These are phyloP conservation scores for Sternarchorhynchus goeldii DNA, from an alignment of 2,797 vertebrate species.

Conservation along the genomic window DNA sequence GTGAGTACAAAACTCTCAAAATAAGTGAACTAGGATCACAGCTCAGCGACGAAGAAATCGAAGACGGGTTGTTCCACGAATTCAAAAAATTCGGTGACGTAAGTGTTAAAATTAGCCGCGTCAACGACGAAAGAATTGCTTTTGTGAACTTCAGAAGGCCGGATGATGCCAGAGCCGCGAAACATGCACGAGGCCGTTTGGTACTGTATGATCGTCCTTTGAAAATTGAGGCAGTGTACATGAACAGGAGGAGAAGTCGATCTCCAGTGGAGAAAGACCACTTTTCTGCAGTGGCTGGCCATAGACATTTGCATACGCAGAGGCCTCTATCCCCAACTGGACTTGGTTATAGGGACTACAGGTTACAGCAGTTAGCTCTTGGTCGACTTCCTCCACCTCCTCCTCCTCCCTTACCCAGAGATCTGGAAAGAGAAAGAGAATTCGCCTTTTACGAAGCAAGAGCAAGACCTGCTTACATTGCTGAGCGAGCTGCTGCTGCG, in stretches of 20 bases:
- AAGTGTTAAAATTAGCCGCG: conserved; percentile 94
- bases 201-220: conserved; percentile 95
- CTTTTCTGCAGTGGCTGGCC: conserved; percentile 76
- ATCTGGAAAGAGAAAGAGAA: conserved; percentile 92
- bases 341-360: conserved; percentile 92
- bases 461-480: conserved; percentile 84
- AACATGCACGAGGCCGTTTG: conserved; percentile 89
- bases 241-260: conserved; percentile 83
- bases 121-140: conserved; percentile 91
- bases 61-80: conserved; percentile 96
- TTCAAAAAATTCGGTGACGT: conserved; percentile 98
- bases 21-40: conserved; percentile 96
- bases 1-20: conserved; percentile 94
- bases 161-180: conserved; percentile 93
- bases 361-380: conserved; percentile 92
- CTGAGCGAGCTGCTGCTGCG: conserved; percentile 85
- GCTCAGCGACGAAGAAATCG: conserved; percentile 95
- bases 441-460: conserved; percentile 89
- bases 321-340: conserved; percentile 88
- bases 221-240: conserved; percentile 94
- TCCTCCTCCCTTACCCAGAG: conserved; percentile 88
- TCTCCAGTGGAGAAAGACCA: conserved; percentile 89
- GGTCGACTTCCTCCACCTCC: conserved; percentile 91
- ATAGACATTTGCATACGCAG: conserved; percentile 82
- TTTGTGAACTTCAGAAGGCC: conserved; percentile 95